Conservation (phyloP, 2,888 invertebrate species). For the Orthonychiurus folsomi region DNA sequence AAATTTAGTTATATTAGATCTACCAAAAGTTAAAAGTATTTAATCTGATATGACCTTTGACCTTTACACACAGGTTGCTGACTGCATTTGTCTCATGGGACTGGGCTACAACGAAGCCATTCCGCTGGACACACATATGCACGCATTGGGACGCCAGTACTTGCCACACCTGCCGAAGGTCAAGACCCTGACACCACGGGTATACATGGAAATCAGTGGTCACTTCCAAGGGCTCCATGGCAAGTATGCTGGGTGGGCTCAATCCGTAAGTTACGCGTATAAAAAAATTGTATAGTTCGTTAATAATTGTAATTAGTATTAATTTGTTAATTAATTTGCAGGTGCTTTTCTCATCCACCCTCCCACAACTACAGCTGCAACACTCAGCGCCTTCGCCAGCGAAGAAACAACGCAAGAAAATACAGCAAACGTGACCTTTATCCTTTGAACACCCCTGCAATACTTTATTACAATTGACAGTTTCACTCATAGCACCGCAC, state of each 20-base stretch:
- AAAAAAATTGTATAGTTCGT: not conserved
- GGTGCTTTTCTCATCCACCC: conserved; percentile 33
- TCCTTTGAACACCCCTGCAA: too few species aligned
- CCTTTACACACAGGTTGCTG: conserved; percentile 64
- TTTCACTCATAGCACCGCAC: too few species aligned
- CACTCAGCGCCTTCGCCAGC: not conserved
- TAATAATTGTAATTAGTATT: conserved; percentile 1
- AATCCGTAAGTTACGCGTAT: conserved; percentile 60
- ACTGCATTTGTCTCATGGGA: conserved; percentile 96
- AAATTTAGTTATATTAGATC: too few species aligned
- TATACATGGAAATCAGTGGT: conserved; percentile 77
- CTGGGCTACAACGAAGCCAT: conserved; percentile 76
- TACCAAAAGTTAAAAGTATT: not conserved
- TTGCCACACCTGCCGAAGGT: conserved; percentile 62
- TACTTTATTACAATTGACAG: too few species aligned
- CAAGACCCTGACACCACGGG: conserved; percentile 69
- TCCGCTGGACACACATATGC: conserved; percentile 94
- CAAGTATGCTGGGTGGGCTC: conserved; percentile 86
- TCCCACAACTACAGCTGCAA: conserved; percentile 9
- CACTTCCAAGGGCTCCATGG: conserved; percentile 74
- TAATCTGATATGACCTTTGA: conserved; percentile 13
- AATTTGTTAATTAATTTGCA: conserved; percentile 12
- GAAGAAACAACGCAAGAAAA: not conserved
- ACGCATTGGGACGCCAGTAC: conserved; percentile 77
- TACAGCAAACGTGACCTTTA: too few species aligned